These are phyloP conservation scores for Ptychoptera albimana DNA, from an alignment of 2,888 invertebrate species.

Conservation along the genomic window DNA sequence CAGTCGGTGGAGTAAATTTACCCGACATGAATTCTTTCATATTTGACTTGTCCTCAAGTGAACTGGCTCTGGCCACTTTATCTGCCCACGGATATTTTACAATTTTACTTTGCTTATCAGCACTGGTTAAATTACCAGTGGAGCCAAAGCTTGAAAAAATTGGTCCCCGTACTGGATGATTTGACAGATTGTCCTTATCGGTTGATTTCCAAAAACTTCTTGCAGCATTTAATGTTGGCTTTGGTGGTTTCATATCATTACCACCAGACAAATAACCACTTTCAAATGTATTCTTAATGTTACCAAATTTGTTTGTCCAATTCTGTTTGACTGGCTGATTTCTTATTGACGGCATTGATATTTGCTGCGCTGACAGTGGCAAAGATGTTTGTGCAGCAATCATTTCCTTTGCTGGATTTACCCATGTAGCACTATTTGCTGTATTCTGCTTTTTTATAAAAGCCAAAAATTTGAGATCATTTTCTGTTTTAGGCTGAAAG, in stretches of 20 bases:
- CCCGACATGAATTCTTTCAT: not conserved
- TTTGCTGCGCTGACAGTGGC: too few species aligned
- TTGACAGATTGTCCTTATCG: conserved; percentile 21
- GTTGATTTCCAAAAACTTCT: conserved; percentile 45
- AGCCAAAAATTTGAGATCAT: conserved; percentile 69
- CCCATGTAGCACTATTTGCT: conserved; percentile 18
- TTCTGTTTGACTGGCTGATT: conserved; percentile 25
- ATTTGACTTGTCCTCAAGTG: not conserved
- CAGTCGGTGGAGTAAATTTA: not conserved
- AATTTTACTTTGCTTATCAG: conserved; percentile 20
- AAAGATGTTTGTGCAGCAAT: too few species aligned
- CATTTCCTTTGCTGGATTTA: too few species aligned
- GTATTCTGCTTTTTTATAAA: conserved; percentile 62
- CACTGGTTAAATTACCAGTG: not conserved
- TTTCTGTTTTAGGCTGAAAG: conserved; percentile 69
- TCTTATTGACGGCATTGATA: too few species aligned
- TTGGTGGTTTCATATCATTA: conserved; percentile 19
- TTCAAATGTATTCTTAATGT: conserved; percentile 70
- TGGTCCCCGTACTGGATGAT: too few species aligned
- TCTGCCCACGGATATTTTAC: conserved; percentile 31
- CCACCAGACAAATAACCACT: conserved; percentile 20
- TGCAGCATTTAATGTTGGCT: conserved; percentile 35
- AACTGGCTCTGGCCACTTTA: conserved; percentile 17
- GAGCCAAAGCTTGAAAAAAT: not conserved
- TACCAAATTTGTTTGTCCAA: conserved; percentile 72